Evolutionary conservation across 2,888 invertebrate species (phyloP).

Genomic region (Drosophila anomalipes): DNA sequence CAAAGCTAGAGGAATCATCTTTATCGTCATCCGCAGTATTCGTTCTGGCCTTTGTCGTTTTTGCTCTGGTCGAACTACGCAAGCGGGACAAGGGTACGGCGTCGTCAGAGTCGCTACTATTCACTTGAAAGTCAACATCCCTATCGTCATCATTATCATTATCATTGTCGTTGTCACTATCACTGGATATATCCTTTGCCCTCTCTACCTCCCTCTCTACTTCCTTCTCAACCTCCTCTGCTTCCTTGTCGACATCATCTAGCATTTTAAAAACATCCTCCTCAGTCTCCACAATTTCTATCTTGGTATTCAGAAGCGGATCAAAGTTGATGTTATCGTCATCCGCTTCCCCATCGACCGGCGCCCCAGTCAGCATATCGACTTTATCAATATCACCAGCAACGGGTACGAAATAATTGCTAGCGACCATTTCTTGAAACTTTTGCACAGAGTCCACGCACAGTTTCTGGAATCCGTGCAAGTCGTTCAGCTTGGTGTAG

Average conservation of each 20-base stretch:
- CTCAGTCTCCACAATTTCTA: slow-evolving; percentile 80
- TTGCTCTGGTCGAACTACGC: slow-evolving; percentile 10
- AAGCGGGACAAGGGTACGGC: slow-evolving; percentile 72
- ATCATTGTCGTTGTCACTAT: neutral
- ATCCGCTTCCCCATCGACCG: slow-evolving; percentile 59
- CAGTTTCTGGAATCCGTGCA: slow-evolving; percentile 79
- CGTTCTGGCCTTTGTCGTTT: slow-evolving; percentile 19
- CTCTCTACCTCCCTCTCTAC: slow-evolving; percentile 6
- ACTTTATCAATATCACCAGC: slow-evolving; percentile 49
- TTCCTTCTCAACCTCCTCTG: slow-evolving; percentile 46
- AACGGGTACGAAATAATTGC: slow-evolving; percentile 48
- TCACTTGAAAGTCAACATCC: slow-evolving; percentile 64
- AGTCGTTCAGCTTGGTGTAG: slow-evolving; percentile 72
- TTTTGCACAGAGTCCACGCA: slow-evolving; percentile 79
- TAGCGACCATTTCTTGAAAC: slow-evolving; percentile 74
- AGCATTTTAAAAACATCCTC: slow-evolving; percentile 78
- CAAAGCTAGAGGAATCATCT: slow-evolving; percentile 46
- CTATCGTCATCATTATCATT: slow-evolving; percentile 62
- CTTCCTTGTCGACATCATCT: slow-evolving; percentile 73
- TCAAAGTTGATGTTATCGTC: slow-evolving; percentile 69
- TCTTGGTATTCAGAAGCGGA: slow-evolving; percentile 50
- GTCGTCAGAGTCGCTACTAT: slow-evolving; percentile 66
- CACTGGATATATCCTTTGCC: slow-evolving; percentile 8
- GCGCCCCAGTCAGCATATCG: slow-evolving; percentile 56
- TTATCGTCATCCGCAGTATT: slow-evolving; percentile 36